Evolutionary conservation across 2,113 vertebrate species (phyloP).

Genomic region (Pelecanoides urinatrix): DNA sequence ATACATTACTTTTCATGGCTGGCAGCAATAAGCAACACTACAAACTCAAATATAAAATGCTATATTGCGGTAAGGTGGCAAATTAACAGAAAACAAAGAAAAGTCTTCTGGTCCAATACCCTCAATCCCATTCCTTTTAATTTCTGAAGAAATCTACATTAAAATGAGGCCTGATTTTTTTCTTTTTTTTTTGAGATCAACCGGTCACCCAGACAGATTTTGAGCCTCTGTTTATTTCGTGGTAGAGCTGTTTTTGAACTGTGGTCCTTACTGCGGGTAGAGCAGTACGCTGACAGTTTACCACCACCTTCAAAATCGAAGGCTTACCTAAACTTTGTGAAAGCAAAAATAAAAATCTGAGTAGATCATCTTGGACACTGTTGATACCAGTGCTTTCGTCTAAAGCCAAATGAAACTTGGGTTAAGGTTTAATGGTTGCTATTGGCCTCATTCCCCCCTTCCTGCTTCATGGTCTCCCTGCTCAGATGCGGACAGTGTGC

Average conservation of each 20-base stretch:
- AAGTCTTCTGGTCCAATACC: not conserved
- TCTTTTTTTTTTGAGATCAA: not conserved
- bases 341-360: not conserved
- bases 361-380: not conserved
- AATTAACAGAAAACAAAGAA: not conserved
- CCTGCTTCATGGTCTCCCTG: not conserved
- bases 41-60: not conserved
- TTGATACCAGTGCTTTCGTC: not conserved
- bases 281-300: not conserved
- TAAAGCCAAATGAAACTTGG: not conserved
- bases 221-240: not conserved
- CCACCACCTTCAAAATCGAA: not conserved
- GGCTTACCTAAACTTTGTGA: not conserved
- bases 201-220: not conserved
- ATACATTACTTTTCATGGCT: not conserved
- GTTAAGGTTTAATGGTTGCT: not conserved
- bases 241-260: not conserved
- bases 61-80: not conserved
- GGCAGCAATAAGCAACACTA: not conserved
- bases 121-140: not conserved
- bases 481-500: rapidly evolving
- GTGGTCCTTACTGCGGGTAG: not conserved
- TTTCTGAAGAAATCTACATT: not conserved
- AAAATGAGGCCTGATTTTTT: not conserved
- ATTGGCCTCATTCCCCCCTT: not conserved